These are phyloP conservation scores for Aricia artaxerxes DNA, from an alignment of 2,888 invertebrate species.

Conservation along the genomic window DNA sequence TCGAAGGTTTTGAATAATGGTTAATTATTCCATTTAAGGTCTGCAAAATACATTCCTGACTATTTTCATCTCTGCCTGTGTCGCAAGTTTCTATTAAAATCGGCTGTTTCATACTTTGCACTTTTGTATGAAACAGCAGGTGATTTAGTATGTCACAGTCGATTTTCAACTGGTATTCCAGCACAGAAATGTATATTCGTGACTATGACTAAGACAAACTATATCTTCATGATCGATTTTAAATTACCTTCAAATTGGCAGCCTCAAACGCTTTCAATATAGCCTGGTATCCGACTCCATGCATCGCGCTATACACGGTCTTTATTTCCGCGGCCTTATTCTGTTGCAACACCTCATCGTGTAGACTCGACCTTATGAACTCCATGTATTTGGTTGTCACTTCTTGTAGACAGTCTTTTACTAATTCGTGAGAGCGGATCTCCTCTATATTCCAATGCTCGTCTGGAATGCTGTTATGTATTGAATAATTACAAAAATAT, in stretches of 20 bases:
- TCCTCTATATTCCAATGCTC: conserved; percentile 88
- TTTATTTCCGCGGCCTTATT: conserved; percentile 81
- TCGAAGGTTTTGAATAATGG: not conserved
- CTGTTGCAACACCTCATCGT: conserved; percentile 74
- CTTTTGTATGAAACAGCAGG: too few relatives aligned
- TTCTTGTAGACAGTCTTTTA: conserved; percentile 85
- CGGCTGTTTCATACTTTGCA: too few relatives aligned
- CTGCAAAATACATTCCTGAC: too few relatives aligned
- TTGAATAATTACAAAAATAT: conserved; percentile 28
- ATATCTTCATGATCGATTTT: not conserved
- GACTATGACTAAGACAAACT: not conserved
- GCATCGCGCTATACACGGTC: conserved; percentile 97
- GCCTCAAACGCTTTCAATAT: conserved; percentile 87
- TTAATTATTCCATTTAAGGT: not conserved
- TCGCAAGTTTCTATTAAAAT: too few relatives aligned
- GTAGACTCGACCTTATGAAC: conserved; percentile 77
- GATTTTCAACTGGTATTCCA: not conserved
- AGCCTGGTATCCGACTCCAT: conserved; percentile 95
- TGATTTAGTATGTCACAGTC: too few relatives aligned
- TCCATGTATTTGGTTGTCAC: conserved; percentile 85
- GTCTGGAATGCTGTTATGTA: conserved; percentile 80
- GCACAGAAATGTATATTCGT: not conserved
- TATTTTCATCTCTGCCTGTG: too few relatives aligned
- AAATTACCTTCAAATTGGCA: conserved; percentile 85
- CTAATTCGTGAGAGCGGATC: conserved; percentile 76